Evolutionary conservation across 2,113 vertebrate species (phyloP), one percentile per base, ranked within the genome.

Genomic region (Tursiops truncatus): DNA sequence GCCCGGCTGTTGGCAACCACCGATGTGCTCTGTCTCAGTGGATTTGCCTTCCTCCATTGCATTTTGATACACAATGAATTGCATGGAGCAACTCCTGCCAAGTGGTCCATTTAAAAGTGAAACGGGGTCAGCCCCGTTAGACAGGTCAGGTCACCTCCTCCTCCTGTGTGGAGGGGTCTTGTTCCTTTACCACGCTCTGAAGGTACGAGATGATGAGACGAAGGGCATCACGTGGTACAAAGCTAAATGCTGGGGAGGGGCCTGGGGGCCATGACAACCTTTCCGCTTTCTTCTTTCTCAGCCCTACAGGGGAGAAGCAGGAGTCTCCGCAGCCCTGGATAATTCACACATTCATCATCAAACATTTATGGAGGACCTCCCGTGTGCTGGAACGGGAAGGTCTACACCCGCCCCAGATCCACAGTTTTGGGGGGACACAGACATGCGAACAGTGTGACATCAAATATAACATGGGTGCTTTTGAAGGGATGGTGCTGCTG

Each of bases 171-270:
- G 26, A 65, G 26, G 21, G 8, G 20, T 14, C 88, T 60, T 6
- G 2, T 6, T 65, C 36, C 12, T 5, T 1, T 8, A 38, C 0
- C 2, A 25, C 33, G 47, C 20, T 5, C 36, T 2, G 36, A 62
- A 1, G 1, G 31, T 0, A 20, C 0, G 1, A 31, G 68, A 33
- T 8, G 21, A 11, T 10, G 15, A 58, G 20, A 79, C 33, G 33
- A 26, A 26, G 41, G 25, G 17, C 9, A 0, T 6, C 23, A 8
- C 1, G 0, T 50, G 21, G 9, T 3, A 33, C 23, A 3, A 25
- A 56, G 33, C 68, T 14, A 15, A 10, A 8, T 33, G 31, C 11
- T 4, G 41, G 12, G 36, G 15, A 56, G 20, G n/a, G 33, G 12
- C 5, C 25, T 2, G 0, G 11, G 53, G 38, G 23, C 44, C n/a